Percentiles rank a stretch among this genome's conserved stretches.
phyloP scores from a whole-genome alignment of 1,140 invertebrate genomes.

The Drosophila saltans region DNA sequence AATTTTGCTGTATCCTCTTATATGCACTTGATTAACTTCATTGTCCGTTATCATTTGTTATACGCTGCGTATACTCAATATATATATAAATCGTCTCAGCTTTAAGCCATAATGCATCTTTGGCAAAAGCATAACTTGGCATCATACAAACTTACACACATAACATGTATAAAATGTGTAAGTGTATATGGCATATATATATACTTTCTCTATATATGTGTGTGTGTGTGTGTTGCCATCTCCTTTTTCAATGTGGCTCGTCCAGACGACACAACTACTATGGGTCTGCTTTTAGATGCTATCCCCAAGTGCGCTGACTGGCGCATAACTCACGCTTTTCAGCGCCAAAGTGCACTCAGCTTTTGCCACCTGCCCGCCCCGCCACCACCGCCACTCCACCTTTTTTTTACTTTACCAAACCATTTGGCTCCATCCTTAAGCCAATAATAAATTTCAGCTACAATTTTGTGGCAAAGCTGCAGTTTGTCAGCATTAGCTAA shows the following conservation, averaged over 20 bases:
- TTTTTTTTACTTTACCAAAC: neutral
- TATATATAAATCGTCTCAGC: constrained; percentile 37
- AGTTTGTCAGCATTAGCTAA: constrained; percentile 69
- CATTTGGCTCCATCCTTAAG: constrained; percentile 46
- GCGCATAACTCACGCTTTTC: constrained; percentile 69
- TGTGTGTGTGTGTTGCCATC: neutral
- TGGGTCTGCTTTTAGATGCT: constrained; percentile 31
- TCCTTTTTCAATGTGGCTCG: constrained; percentile 8
- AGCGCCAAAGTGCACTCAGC: constrained; percentile 66
- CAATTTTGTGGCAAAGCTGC: constrained; percentile 72
- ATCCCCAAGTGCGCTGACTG: constrained; percentile 1
- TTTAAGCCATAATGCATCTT: constrained; percentile 58
- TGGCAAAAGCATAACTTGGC: constrained; percentile 24
- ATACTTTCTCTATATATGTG: neutral
- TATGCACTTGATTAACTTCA: constrained; percentile 34
- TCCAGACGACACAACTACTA: constrained; percentile 13
- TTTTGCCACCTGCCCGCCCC: constrained; percentile 1
- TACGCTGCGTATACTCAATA: constrained; percentile 17
- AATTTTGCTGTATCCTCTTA: neutral
- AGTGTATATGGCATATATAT: neutral
- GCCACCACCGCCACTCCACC: neutral
- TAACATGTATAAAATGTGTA: neutral
- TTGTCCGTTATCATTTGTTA: constrained; percentile 38
- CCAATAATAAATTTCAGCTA: constrained; percentile 75
- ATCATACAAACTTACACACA: neutral